phyloP scores from a whole-genome alignment of 2,113 vertebrate species.

The Trinectes maculatus region DNA sequence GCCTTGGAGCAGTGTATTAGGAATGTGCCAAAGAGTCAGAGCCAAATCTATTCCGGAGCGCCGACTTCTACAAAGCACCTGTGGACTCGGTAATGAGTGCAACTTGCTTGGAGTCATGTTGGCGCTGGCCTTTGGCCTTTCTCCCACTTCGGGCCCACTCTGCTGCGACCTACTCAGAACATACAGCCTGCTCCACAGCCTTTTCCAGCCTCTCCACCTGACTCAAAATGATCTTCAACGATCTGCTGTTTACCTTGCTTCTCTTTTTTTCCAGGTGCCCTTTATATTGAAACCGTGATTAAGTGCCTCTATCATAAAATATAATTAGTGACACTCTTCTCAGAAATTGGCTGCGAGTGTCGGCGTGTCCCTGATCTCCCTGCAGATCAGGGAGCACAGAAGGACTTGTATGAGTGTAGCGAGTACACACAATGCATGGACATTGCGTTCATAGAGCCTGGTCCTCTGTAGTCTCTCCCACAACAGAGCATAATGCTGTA shows the following conservation, averaged over 20 bases:
- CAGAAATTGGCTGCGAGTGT: constrained; percentile 29
- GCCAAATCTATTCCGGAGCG: constrained; percentile 21
- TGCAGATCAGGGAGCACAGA: constrained; percentile 11
- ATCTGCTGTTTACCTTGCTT: background rate
- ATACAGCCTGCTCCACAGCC: constrained; percentile 13
- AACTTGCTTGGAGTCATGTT: constrained; percentile 56
- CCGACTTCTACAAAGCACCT: constrained; percentile 23
- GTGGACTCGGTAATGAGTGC: constrained; percentile 47
- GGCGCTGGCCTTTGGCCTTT: constrained; percentile 32
- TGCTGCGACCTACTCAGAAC: constrained; percentile 23
- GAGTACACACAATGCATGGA: background rate
- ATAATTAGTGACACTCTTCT: constrained; percentile 53
- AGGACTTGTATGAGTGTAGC: background rate
- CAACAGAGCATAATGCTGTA: constrained; percentile 22
- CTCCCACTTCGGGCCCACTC: constrained; percentile 16
- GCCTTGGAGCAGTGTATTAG: constrained; percentile 19
- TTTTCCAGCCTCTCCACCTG: constrained; percentile 22
- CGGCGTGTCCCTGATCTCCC: constrained; percentile 23
- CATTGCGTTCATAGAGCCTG: constrained; percentile 21
- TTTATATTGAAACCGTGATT: constrained; percentile 37
- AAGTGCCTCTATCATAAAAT: constrained; percentile 58
- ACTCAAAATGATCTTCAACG: background rate
- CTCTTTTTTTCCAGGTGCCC: constrained; percentile 25
- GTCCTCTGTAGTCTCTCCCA: constrained; percentile 22
- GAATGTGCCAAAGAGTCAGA: constrained; percentile 9